A percentile compares a stretch with the other conserved stretches of the same genome.
phyloP scores from a whole-genome alignment of 1,140 invertebrate species.

The Gryon sp. region DNA sequence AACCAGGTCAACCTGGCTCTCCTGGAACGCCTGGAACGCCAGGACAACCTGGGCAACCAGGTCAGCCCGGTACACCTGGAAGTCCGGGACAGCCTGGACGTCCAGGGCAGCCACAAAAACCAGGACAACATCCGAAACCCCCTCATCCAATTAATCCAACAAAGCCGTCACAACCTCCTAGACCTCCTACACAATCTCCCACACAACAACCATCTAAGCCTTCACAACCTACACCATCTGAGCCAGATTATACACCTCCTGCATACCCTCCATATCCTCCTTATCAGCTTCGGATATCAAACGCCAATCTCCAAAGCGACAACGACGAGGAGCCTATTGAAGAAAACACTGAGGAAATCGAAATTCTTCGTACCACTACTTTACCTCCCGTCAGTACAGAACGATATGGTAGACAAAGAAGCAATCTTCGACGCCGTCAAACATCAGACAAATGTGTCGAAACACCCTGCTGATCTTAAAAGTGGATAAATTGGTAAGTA shows the following conservation, averaged over 20 bases:
- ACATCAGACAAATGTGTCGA: conserved; percentile 8
- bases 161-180: conserved; percentile 22
- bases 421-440: conserved; percentile 34
- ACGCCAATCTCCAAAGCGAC: conserved; percentile 16
- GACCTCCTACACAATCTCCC: conserved; percentile 4
- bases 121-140: conserved; percentile 16
- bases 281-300: conserved; percentile 46
- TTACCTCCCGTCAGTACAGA: conserved; percentile 32
- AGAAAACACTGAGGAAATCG: conserved; percentile 44
- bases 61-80: conserved; percentile 13
- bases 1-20: background rate
- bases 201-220: conserved; percentile 28
- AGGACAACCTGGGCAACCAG: conserved; percentile 1
- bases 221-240: conserved; percentile 21
- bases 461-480: conserved; percentile 2
- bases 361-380: conserved; percentile 39
- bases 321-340: conserved; percentile 21
- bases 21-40: conserved; percentile 2
- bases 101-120: conserved; percentile 31
- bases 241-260: conserved; percentile 31
- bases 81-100: conserved; percentile 49
- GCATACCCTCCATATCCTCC: conserved; percentile 48
- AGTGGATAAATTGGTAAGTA: conserved; percentile 35
- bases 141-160: conserved; percentile 31
- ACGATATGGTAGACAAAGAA: conserved; percentile 42